Percentiles rank a stretch among this genome's conserved stretches.
These are phyloP conservation scores for Drosophila teissieri DNA, from an alignment of 1,140 invertebrate species.

Conservation along the genomic window DNA sequence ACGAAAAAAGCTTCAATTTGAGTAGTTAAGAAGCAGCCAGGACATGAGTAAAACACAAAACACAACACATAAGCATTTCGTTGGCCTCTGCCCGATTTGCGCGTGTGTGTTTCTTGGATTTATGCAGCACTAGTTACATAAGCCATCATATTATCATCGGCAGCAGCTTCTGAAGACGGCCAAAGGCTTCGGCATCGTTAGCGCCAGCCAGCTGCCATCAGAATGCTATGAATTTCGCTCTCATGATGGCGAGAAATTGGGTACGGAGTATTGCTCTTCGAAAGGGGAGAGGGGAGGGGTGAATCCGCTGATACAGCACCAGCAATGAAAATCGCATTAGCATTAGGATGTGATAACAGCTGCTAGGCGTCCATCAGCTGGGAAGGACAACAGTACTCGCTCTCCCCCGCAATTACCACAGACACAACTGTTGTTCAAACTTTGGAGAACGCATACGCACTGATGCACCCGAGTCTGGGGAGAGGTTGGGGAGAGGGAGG, in stretches of 20 bases:
- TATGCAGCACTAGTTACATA: conserved; percentile 82
- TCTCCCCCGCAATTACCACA: conserved; percentile 46
- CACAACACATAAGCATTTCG: conserved; percentile 18
- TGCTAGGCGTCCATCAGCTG: conserved; percentile 34
- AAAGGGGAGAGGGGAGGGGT: neutral
- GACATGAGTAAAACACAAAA: conserved; percentile 6
- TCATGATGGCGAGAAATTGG: neutral
- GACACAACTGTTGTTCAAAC: conserved; percentile 54
- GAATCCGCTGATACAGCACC: conserved; percentile 42
- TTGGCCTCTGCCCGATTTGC: conserved; percentile 17
- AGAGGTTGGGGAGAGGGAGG: neutral
- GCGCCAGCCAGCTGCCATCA: conserved; percentile 39
- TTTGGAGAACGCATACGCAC: conserved; percentile 53
- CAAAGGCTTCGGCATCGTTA: conserved; percentile 53
- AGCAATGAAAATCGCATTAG: conserved; percentile 69
- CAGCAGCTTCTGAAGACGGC: conserved; percentile 33
- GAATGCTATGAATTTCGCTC: conserved; percentile 31
- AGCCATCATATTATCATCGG: conserved; percentile 64
- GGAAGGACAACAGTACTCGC: conserved; percentile 26
- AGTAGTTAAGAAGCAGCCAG: conserved; percentile 56
- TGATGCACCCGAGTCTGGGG: conserved; percentile 34
- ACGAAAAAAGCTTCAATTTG: conserved; percentile 47
- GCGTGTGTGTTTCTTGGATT: conserved; percentile 53
- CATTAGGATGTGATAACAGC: conserved; percentile 60
- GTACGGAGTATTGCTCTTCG: too few relatives aligned